Evolutionary conservation across 1,140 invertebrate species (phyloP).

Genomic region (Hermatobates lingyangjiaoensis): DNA sequence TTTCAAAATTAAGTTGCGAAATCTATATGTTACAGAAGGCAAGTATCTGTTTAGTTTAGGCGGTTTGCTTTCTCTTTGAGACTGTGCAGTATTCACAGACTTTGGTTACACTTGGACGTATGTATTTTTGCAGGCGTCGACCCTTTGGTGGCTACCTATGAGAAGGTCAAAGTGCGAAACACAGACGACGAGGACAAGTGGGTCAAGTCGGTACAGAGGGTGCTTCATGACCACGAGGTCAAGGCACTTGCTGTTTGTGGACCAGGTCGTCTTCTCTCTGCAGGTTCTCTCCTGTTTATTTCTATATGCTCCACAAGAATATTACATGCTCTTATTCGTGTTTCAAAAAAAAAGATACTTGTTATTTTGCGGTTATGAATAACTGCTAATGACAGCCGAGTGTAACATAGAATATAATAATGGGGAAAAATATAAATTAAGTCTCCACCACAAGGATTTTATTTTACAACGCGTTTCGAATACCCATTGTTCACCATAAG

Average conservation of each 20-base stretch:
- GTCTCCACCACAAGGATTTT: too few relatives aligned
- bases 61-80: not conserved
- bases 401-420: too few relatives aligned
- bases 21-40: not conserved
- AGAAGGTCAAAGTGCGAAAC: slow-evolving; percentile 31
- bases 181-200: slow-evolving; percentile 30
- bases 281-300: slow-evolving; percentile 27
- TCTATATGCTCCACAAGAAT: not conserved
- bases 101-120: not conserved
- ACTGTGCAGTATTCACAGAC: not conserved
- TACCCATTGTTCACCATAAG: too few relatives aligned
- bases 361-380: not conserved
- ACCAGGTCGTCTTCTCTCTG: slow-evolving; percentile 52
- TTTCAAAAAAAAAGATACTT: not conserved
- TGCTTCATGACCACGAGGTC: slow-evolving; percentile 70
- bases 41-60: not conserved
- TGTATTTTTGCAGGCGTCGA: slow-evolving; percentile 39
- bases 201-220: slow-evolving; percentile 57
- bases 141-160: slow-evolving; percentile 50
- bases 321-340: not conserved
- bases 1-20: not conserved
- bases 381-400: not conserved
- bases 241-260: slow-evolving; percentile 40
- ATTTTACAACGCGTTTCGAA: too few relatives aligned
- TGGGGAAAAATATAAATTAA: too few relatives aligned